Evolutionary conservation across 1,140 invertebrate genomes (phyloP), one percentile per base, ranked within the genome.

Genomic region (Varroa destructor): DNA sequence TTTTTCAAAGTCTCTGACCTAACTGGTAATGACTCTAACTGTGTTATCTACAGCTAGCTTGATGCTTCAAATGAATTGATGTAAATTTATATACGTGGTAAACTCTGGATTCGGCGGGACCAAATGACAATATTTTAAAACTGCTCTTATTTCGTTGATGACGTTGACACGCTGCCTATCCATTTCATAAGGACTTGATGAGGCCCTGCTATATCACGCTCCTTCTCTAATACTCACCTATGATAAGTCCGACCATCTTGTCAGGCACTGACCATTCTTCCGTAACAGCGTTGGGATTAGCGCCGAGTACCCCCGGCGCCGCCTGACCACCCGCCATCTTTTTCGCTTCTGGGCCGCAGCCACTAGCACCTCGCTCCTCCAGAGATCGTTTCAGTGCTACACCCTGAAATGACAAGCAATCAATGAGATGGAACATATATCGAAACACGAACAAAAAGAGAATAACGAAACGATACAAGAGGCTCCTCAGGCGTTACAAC

Each of bases 201-300:
- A 8, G 4, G 46, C 8, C 46, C 3, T 51, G 46, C 4, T 51
- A 51, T 8, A 51, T 51, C 8, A 51, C 46, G 46, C 46, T 51
- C 3, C 46, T 51, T 51, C 25, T 51, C 10, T 10, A 71, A 37
- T 25, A 73, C 73, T 71, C 71, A 72, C 71, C 73, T 64, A 74
- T 67, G 61, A 67, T 67, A 12, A 67, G 70, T 2, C 73, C 73
- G 71, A 75, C 72, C 74, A 75, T 75, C 70, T 75, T 75, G 72
- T 75, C 74, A 51, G 74, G 74, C 56, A 75, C 74, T 25, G 61
- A 37, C 72, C 73, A 75, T 43, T 75, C 74, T 73, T 75, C 74
- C 6, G 74, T 71, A 14, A 74, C 70, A 70, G 74, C 71, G 56
- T 74, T 67, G 61, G 61, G 61, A 40, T 43, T 67, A 12, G 61